A percentile compares a stretch with the other conserved stretches of the same genome.
Conservation (phyloP, 2,797 vertebrate species). For the Sphaeramia orbicularis region DNA sequence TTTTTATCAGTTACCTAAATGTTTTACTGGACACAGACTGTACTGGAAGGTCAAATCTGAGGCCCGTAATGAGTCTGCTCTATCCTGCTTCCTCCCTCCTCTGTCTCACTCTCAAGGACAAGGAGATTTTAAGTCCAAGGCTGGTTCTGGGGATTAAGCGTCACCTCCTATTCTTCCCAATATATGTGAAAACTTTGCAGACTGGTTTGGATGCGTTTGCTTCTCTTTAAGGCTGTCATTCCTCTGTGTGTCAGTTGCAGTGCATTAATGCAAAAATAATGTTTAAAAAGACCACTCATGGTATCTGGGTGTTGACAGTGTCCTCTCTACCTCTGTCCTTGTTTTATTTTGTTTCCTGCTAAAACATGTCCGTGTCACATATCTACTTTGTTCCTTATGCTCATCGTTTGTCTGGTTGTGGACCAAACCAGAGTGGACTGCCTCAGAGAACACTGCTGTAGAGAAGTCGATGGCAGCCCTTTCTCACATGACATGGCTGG, state of each 20-base stretch:
- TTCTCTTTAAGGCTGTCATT: constrained; percentile 29
- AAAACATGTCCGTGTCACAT: not conserved
- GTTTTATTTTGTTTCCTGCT: not conserved
- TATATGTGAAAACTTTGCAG: constrained; percentile 61
- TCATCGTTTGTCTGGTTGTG: constrained; percentile 16
- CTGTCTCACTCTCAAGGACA: constrained; percentile 19
- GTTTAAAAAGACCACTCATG: constrained; percentile 43
- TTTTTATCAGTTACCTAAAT: too few relatives aligned
- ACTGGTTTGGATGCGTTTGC: constrained; percentile 41
- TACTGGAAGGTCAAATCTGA: not conserved
- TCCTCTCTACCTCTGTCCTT: constrained; percentile 55
- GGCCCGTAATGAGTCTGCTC: not conserved
- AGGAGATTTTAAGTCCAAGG: constrained; percentile 15
- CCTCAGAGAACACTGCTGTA: constrained; percentile 1
- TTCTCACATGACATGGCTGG: constrained; percentile 3
- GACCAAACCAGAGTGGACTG: constrained; percentile 66
- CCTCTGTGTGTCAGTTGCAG: constrained; percentile 39
- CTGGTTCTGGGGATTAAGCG: not conserved
- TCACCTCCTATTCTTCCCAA: constrained; percentile 44
- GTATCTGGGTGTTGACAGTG: constrained; percentile 54
- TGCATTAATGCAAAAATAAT: constrained; percentile 60
- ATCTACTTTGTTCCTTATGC: not conserved
- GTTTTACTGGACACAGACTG: too few relatives aligned
- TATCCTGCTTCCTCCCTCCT: constrained; percentile 26
- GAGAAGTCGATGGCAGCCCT: constrained; percentile 4